A percentile compares a stretch with the other conserved stretches of the same genome.
phyloP scores from a whole-genome alignment of 2,797 vertebrate genomes.

The Sciurus carolinensis region DNA sequence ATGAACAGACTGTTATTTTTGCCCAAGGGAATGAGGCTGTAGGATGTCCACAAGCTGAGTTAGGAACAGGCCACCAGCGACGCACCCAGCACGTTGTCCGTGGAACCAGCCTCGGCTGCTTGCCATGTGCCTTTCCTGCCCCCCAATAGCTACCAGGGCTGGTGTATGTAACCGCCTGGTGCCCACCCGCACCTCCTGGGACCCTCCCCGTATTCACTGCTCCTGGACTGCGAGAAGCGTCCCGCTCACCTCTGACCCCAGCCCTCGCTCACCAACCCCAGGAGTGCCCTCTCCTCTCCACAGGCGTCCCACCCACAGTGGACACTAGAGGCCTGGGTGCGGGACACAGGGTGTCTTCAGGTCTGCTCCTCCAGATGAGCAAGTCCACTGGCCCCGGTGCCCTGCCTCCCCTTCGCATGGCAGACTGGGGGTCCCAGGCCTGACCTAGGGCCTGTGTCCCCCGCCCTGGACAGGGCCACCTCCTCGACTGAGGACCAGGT shows the following conservation, averaged over 20 bases:
- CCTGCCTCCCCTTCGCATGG: neutral
- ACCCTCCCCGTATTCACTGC: no score
- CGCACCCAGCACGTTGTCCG: rapidly evolving
- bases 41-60: neutral
- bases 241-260: neutral
- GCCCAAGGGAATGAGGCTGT: neutral
- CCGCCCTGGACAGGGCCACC: no score
- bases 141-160: no score
- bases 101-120: rapidly evolving
- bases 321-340: neutral
- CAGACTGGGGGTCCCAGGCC: no score
- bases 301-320: rapidly evolving
- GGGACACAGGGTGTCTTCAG: neutral
- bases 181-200: neutral
- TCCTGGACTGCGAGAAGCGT: neutral
- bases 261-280: neutral
- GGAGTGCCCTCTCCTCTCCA: neutral
- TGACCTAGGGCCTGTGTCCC: neutral
- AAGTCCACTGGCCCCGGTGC: neutral
- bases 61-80: no score
- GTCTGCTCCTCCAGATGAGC: no score
- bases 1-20: neutral
- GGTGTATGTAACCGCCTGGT: neutral
- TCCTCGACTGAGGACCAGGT: neutral
- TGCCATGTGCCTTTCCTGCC: rapidly evolving